phyloP scores from a whole-genome alignment of 2,888 invertebrate species.

The Melieria picta region DNA sequence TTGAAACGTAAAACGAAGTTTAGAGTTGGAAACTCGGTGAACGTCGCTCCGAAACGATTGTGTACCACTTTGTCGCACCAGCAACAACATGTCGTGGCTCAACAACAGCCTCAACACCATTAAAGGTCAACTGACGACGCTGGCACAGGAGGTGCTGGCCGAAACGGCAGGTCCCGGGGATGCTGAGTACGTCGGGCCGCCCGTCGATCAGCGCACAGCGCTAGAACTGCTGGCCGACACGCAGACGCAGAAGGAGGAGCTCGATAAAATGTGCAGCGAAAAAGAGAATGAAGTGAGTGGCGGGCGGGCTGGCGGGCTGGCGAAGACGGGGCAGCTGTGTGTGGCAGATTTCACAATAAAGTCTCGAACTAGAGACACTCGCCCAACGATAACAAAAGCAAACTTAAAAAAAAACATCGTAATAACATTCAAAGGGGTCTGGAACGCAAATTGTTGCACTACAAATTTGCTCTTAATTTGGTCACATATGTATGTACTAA shows the following conservation, averaged over 20 bases:
- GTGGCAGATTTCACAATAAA: neutral
- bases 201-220: slow-evolving; percentile 46
- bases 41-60: slow-evolving; percentile 15
- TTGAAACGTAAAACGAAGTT: slow-evolving; percentile 19
- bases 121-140: slow-evolving; percentile 88
- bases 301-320: neutral
- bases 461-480: no score
- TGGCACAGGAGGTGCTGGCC: slow-evolving; percentile 86
- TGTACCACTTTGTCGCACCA: neutral
- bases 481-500: no score
- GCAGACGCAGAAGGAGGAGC: slow-evolving; percentile 66
- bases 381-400: no score
- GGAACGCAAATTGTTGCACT: no score
- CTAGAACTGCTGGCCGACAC: slow-evolving; percentile 56
- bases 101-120: slow-evolving; percentile 71
- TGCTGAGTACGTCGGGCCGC: slow-evolving; percentile 49
- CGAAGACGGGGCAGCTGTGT: slow-evolving; percentile 6
- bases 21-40: slow-evolving; percentile 27
- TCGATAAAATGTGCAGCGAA: slow-evolving; percentile 69
- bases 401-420: no score
- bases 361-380: no score
- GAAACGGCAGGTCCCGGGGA: slow-evolving; percentile 72
- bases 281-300: slow-evolving; percentile 73
- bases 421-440: no score
- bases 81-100: slow-evolving; percentile 73